Evolutionary conservation across 2,888 invertebrate species (phyloP).

Genomic region (Eremobia ochroleuca): DNA sequence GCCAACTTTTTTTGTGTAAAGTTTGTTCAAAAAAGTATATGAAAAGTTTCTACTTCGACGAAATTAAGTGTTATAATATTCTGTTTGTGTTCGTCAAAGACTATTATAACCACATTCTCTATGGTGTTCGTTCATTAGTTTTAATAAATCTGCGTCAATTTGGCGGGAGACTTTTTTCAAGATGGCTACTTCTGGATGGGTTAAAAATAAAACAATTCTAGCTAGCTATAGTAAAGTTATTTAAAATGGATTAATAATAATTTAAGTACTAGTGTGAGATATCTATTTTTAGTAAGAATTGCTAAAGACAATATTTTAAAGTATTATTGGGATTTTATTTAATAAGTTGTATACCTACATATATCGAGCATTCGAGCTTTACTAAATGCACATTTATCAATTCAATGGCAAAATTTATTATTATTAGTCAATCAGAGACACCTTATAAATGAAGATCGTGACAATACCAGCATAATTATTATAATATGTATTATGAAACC

Average conservation of each 20-base stretch:
- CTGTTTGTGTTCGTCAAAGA: background rate
- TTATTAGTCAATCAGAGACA: background rate
- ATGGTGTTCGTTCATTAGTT: too few species aligned
- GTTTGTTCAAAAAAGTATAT: background rate
- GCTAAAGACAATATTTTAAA: background rate
- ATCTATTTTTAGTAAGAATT: background rate
- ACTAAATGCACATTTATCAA: background rate
- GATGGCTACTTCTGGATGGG: background rate
- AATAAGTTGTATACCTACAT: too few species aligned
- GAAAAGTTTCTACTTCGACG: background rate
- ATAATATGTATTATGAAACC: background rate
- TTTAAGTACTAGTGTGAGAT: background rate
- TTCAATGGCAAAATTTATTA: background rate
- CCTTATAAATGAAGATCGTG: background rate
- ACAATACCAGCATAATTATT: conserved; percentile 11
- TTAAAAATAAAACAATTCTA: background rate
- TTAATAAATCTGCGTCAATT: background rate
- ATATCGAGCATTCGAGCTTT: background rate
- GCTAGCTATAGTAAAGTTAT: background rate
- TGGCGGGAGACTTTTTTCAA: background rate
- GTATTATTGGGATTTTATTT: background rate
- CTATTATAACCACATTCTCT: too few species aligned
- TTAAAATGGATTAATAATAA: background rate
- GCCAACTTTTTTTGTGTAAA: background rate
- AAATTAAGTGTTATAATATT: background rate